Conservation (phyloP, 2,888 invertebrate genomes). For the Lasioglossum marginatum region DNA sequence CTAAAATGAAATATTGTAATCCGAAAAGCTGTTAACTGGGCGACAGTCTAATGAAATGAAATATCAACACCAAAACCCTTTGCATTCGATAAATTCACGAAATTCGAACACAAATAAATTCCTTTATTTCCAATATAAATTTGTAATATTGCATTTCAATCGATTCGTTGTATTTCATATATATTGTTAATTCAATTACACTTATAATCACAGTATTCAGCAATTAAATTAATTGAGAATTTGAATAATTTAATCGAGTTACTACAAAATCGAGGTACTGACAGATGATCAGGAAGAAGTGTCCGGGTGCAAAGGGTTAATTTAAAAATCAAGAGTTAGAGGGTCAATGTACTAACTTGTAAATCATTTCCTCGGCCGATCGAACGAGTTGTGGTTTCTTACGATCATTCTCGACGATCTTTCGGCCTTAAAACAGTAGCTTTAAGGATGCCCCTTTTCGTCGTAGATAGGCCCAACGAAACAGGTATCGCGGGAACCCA, state of each 20-base stretch:
- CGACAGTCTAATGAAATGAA: neutral
- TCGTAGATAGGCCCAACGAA: conserved; percentile 55
- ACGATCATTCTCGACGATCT: conserved; percentile 39
- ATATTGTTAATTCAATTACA: neutral
- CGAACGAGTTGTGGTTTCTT: neutral
- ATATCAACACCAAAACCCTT: neutral
- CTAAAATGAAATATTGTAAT: neutral
- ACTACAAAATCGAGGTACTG: neutral
- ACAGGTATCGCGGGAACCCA: conserved; percentile 38
- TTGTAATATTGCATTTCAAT: neutral
- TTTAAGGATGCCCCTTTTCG: conserved; percentile 49
- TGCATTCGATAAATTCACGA: neutral
- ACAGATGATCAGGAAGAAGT: neutral
- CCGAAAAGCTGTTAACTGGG: conserved; percentile 6
- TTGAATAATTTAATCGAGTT: neutral
- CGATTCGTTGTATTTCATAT: neutral
- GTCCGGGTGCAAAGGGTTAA: neutral
- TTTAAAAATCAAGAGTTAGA: neutral
- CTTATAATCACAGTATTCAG: neutral
- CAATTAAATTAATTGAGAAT: neutral
- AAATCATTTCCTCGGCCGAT: neutral
- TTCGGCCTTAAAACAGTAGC: conserved; percentile 50
- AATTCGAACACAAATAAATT: neutral
- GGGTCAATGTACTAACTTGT: neutral
- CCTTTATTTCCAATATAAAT: neutral